Evolutionary conservation across 2,888 invertebrate species (phyloP).

Genomic region (Orthosia cruda): DNA sequence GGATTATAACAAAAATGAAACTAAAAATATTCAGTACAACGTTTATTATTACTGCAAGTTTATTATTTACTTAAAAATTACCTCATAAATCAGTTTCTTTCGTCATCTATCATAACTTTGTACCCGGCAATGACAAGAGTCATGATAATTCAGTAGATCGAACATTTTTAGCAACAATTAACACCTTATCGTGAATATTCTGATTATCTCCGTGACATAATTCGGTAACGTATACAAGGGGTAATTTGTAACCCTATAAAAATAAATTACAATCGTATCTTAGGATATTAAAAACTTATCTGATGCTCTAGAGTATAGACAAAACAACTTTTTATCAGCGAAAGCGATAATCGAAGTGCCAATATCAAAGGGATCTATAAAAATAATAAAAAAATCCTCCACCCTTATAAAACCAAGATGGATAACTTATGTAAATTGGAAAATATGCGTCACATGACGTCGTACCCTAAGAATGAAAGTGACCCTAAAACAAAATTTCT

Average conservation of each 20-base stretch:
- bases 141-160: constrained; percentile 1
- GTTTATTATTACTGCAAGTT: constrained; percentile 55
- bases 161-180: constrained; percentile 23
- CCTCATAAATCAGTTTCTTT: constrained; percentile 32
- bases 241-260: constrained; percentile 47
- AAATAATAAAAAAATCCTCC: too few species aligned
- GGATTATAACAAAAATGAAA: constrained; percentile 20
- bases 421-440: too few species aligned
- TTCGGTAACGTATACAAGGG: constrained; percentile 44
- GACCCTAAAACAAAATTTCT: too few species aligned
- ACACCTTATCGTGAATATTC: constrained; percentile 20
- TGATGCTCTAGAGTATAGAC: neutral
- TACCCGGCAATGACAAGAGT: neutral
- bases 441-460: too few species aligned
- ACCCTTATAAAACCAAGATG: too few species aligned
- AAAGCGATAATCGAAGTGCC: too few species aligned
- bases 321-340: too few species aligned
- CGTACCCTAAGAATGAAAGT: too few species aligned
- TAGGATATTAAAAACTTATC: constrained; percentile 17
- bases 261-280: constrained; percentile 57
- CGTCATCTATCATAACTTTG: neutral
- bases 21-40: constrained; percentile 36
- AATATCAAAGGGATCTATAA: too few species aligned
- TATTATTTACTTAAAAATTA: constrained; percentile 44
- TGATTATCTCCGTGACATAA: constrained; percentile 49